phyloP scores from a whole-genome alignment of 2,888 invertebrate genomes.

The Loripinus fragilis region DNA sequence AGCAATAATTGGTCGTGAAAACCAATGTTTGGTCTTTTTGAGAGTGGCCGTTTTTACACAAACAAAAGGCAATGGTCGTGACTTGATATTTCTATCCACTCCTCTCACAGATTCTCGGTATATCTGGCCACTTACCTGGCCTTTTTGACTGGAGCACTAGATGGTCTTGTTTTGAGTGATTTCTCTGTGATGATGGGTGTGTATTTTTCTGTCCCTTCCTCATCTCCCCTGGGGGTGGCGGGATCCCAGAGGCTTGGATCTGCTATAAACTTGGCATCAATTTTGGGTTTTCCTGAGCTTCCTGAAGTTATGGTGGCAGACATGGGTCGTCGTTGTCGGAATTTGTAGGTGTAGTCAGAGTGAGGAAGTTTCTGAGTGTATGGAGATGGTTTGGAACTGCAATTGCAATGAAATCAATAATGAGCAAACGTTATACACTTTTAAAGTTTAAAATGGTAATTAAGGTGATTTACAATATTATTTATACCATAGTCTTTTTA shows the following conservation, averaged over 20 bases:
- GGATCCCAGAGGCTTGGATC: constrained; percentile 80
- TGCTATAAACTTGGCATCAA: constrained; percentile 81
- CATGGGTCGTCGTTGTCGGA: constrained; percentile 64
- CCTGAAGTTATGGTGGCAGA: constrained; percentile 68
- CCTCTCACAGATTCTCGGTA: no score
- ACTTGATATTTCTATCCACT: no score
- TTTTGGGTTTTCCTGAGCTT: constrained; percentile 74
- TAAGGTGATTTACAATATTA: no score
- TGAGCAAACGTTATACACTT: no score
- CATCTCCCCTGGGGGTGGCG: constrained; percentile 73
- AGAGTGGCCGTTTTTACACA: no score
- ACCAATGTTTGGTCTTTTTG: no score
- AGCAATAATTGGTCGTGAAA: no score
- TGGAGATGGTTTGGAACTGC: constrained; percentile 72
- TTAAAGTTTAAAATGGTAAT: no score
- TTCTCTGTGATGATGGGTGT: constrained; percentile 45
- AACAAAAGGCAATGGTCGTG: no score
- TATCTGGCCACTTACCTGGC: no score
- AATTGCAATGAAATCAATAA: neutral
- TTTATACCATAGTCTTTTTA: no score
- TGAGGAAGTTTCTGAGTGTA: constrained; percentile 79
- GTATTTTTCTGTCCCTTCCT: constrained; percentile 51
- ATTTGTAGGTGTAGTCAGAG: constrained; percentile 71
- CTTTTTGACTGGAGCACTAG: constrained; percentile 77
- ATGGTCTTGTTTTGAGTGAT: constrained; percentile 64